phyloP scores from a whole-genome alignment of 2,113 vertebrate species.

The Mohoua ochrocephala region DNA sequence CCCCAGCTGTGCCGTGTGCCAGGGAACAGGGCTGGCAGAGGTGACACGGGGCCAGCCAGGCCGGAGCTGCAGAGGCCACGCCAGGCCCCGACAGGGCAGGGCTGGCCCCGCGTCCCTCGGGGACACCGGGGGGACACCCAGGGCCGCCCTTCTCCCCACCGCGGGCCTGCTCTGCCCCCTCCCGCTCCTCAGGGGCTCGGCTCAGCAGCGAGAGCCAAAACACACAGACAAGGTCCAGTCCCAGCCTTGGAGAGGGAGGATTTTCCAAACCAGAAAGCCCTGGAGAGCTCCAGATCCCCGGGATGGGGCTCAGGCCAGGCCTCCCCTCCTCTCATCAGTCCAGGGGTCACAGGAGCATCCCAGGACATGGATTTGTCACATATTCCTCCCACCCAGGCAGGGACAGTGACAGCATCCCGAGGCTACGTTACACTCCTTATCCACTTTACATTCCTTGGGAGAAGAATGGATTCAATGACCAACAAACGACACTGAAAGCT shows the following conservation, averaged over 20 bases:
- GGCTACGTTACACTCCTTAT: not conserved
- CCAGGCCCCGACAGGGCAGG: not conserved
- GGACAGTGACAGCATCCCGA: not conserved
- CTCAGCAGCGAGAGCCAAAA: accelerated
- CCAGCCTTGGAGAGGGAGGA: not conserved
- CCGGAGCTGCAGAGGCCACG: not conserved
- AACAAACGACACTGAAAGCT: not conserved
- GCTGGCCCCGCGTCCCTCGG: not conserved
- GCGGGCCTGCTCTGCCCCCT: not conserved
- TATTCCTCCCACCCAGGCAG: not conserved
- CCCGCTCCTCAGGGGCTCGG: not conserved
- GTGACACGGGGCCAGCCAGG: not conserved
- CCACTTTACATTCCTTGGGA: not conserved
- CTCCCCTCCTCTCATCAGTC: not conserved
- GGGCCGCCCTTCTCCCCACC: not conserved
- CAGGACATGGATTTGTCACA: not conserved
- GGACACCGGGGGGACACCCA: not conserved
- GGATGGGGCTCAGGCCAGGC: not conserved
- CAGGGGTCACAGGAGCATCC: not conserved
- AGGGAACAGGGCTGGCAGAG: not conserved
- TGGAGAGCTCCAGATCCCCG: not conserved
- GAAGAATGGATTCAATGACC: not conserved
- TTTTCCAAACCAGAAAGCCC: not conserved
- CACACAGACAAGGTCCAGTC: not conserved
- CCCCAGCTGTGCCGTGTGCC: not conserved